A percentile compares a stretch with the other conserved stretches of the same genome.
Evolutionary conservation across 1,140 invertebrate genomes (phyloP).

Genomic region (Zophobas morio): DNA sequence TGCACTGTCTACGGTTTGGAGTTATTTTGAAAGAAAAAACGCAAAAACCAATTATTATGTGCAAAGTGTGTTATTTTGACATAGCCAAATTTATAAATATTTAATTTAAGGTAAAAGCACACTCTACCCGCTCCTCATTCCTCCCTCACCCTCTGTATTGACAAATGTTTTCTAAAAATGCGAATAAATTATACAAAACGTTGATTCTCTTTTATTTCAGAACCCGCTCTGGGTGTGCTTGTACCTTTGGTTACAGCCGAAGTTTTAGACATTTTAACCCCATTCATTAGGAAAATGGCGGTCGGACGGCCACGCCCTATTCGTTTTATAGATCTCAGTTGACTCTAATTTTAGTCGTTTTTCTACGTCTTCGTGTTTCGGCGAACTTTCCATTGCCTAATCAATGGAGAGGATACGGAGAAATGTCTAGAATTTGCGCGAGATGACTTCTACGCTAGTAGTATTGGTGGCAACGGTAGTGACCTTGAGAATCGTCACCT

Average conservation of each 20-base stretch:
- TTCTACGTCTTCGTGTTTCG: constrained; percentile 38
- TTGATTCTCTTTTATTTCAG: constrained; percentile 29
- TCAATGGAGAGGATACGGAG: constrained; percentile 39
- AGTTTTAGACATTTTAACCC: constrained; percentile 38
- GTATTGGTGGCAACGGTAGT: constrained; percentile 50
- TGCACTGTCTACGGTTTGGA: constrained; percentile 45
- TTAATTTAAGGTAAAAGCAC: constrained; percentile 43
- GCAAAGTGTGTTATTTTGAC: constrained; percentile 50
- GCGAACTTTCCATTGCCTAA: constrained; percentile 19
- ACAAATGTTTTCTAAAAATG: constrained; percentile 38
- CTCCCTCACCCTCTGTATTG: constrained; percentile 27
- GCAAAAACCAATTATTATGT: constrained; percentile 44
- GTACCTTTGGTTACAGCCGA: constrained; percentile 27
- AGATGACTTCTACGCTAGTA: constrained; percentile 61
- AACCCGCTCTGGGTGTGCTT: constrained; percentile 24
- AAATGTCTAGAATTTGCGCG: constrained; percentile 53
- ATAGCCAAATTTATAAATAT: constrained; percentile 22
- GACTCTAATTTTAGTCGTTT: not conserved
- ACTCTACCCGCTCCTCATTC: constrained; percentile 9
- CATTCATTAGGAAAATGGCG: not conserved
- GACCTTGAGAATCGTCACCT: constrained; percentile 10
- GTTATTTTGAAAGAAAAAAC: constrained; percentile 37
- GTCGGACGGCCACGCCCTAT: constrained; percentile 7
- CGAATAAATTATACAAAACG: constrained; percentile 22
- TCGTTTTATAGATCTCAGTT: constrained; percentile 27